Conservation (phyloP, 2,797 vertebrate species). For the Bovichtus diacanthus region DNA sequence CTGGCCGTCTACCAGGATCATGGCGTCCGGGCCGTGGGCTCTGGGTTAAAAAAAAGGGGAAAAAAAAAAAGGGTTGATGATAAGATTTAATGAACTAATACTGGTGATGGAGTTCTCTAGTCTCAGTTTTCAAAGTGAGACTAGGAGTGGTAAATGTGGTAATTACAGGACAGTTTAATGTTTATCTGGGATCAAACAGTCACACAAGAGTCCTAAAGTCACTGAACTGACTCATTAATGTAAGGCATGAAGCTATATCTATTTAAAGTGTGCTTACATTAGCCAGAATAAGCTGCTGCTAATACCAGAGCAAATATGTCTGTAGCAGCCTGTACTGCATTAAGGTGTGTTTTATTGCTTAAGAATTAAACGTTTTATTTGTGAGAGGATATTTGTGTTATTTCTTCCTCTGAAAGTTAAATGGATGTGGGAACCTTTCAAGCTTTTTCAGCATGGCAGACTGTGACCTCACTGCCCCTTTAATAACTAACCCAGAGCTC, state of each 20-base stretch:
- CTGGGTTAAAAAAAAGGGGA: conserved; percentile 76
- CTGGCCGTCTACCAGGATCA: conserved; percentile 97
- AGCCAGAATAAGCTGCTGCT: not conserved
- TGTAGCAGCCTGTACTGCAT: not conserved
- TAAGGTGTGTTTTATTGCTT: not conserved
- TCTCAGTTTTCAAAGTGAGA: not conserved
- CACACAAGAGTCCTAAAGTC: not conserved
- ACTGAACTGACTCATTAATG: not conserved
- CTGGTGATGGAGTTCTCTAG: not conserved
- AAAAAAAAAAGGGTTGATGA: conserved; percentile 14
- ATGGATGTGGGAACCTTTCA: conserved; percentile 1
- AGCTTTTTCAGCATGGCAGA: conserved; percentile 3
- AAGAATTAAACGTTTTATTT: not conserved
- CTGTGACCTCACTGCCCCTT: conserved; percentile 5
- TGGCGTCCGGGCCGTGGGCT: conserved; percentile 97
- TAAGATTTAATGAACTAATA: not conserved
- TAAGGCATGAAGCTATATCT: not conserved
- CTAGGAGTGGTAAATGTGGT: not conserved
- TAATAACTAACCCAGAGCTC: conserved; percentile 35
- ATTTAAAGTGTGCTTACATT: not conserved
- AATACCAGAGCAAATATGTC: not conserved
- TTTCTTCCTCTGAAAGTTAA: conserved; percentile 7
- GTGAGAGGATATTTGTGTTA: not conserved
- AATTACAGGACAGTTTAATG: not conserved
- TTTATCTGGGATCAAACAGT: not conserved